Conservation (phyloP, 2,888 invertebrate genomes). For the Watsonalla cultraria region DNA sequence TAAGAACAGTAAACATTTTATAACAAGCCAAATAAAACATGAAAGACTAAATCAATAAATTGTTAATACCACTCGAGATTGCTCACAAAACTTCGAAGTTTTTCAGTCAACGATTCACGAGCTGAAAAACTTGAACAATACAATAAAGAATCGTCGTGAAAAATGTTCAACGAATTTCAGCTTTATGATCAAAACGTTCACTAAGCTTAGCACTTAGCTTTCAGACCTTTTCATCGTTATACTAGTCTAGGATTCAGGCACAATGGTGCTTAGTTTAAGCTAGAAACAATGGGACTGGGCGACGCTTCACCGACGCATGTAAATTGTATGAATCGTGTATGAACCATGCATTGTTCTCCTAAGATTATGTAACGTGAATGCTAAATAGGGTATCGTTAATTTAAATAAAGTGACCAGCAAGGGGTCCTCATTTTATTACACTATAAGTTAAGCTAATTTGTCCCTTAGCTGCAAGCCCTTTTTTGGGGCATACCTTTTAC, state of each 20-base stretch:
- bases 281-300: conserved; percentile 17
- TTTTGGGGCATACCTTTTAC: conserved; percentile 2
- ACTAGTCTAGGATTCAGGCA: background rate
- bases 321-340: conserved; percentile 5
- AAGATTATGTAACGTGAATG: conserved; percentile 24
- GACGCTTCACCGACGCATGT: conserved; percentile 10
- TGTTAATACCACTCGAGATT: background rate
- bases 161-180: background rate
- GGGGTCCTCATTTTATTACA: background rate
- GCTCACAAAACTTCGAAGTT: background rate
- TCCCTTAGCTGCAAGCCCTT: conserved; percentile 1
- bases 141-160: no score
- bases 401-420: conserved; percentile 8
- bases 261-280: conserved; percentile 12
- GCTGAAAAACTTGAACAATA: background rate
- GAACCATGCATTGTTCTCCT: conserved; percentile 23
- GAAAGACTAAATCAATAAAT: background rate
- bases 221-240: background rate
- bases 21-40: background rate
- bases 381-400: conserved; percentile 18
- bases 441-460: conserved; percentile 2
- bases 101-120: background rate
- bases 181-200: background rate
- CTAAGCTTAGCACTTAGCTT: conserved; percentile 1
- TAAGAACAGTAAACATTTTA: no score